A percentile compares a stretch with the other conserved stretches of the same genome.
Conservation (phyloP, 1,140 invertebrate genomes). For the Drosophila bifasciata region DNA sequence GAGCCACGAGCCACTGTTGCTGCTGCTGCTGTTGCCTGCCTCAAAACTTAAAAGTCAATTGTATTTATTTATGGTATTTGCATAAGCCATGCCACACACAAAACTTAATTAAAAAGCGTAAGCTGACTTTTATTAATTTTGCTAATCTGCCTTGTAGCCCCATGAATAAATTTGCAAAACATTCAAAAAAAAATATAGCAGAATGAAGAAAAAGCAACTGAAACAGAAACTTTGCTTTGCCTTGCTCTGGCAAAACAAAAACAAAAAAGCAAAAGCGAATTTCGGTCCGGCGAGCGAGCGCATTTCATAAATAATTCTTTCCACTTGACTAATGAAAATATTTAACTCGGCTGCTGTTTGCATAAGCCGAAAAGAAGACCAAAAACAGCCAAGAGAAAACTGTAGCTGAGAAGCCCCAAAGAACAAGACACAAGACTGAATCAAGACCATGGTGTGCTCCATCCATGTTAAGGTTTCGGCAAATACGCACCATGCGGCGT, state of each 20-base stretch:
- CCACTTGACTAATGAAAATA: constrained; percentile 78
- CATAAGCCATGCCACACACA: constrained; percentile 34
- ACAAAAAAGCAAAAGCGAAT: constrained; percentile 12
- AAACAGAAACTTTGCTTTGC: constrained; percentile 3
- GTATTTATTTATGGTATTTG: constrained; percentile 61
- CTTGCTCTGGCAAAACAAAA: constrained; percentile 20
- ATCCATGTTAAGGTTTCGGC: constrained; percentile 37
- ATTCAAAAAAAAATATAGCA: constrained; percentile 28
- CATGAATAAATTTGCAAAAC: constrained; percentile 71
- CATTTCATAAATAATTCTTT: constrained; percentile 76
- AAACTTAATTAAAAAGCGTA: constrained; percentile 73
- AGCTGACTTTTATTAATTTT: constrained; percentile 77
- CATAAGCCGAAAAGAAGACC: constrained; percentile 40
- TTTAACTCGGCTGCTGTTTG: constrained; percentile 66
- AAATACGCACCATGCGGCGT: constrained; percentile 52
- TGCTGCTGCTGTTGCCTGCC: neutral
- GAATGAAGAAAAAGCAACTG: constrained; percentile 30
- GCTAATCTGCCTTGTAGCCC: constrained; percentile 61
- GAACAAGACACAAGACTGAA: neutral
- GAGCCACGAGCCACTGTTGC: too few species aligned
- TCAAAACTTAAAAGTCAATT: constrained; percentile 75
- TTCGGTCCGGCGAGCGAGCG: constrained; percentile 26
- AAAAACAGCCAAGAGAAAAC: neutral
- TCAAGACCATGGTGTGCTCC: too few species aligned
- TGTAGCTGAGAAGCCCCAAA: neutral